These are phyloP conservation scores for Bimastos eiseni DNA, from an alignment of 2,888 invertebrate genomes.

Conservation along the genomic window DNA sequence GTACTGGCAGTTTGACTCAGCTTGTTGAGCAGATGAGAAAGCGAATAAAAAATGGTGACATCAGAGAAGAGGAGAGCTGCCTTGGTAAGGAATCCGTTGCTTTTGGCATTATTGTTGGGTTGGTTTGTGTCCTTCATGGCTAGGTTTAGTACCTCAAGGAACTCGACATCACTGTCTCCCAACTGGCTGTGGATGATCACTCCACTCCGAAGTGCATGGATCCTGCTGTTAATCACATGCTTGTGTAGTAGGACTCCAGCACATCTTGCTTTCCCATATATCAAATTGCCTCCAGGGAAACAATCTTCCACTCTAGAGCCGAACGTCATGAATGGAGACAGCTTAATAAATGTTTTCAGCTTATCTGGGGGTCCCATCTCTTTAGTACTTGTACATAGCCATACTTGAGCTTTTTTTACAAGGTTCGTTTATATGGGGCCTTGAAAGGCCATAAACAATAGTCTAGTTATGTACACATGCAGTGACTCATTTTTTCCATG, in stretches of 20 bases:
- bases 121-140: background rate
- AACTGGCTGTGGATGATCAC: background rate
- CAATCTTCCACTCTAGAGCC: background rate
- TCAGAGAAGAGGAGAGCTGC: background rate
- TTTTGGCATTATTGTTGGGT: background rate
- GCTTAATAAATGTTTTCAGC: no score
- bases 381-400: background rate
- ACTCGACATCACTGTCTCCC: background rate
- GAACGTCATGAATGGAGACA: background rate
- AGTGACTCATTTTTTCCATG: background rate
- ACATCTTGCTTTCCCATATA: background rate
- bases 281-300: background rate
- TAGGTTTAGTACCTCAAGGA: background rate
- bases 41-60: slow-evolving; percentile 19
- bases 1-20: slow-evolving; percentile 76
- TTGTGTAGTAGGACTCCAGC: background rate
- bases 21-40: slow-evolving; percentile 59
- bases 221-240: background rate
- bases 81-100: background rate
- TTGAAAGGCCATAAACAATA: background rate
- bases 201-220: background rate
- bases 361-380: background rate
- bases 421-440: background rate
- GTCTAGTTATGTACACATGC: background rate
- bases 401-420: background rate